Base-by-base conservation (phyloP, 2,888 invertebrate genomes). In the Tholera decimalis region DNA sequence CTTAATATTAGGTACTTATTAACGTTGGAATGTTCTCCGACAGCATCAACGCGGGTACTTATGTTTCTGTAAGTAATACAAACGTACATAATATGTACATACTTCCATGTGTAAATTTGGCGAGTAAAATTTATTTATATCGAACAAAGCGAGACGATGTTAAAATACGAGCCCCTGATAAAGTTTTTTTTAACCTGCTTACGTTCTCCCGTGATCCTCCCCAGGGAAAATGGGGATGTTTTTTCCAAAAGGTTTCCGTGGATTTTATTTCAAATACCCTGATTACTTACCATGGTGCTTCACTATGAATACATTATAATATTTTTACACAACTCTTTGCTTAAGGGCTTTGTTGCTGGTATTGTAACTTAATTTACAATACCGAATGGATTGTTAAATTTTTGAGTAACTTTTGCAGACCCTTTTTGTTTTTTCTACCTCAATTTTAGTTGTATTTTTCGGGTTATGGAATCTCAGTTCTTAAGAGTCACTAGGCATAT, bases 241-340 rank as follows among this genome's bases (percentile, higher is more conserved):
- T 85, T 79, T 83, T 33, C 64, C 66, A 73, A 85, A 86, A 87
- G 88, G 88, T 86, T 90, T 85, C 77, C 76, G 80, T 84, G 79
- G 85, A 87, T 89, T 88, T 88, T 91, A 88, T 90, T 87, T 85
- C 80, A 83, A 84, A 79, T 83, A 83, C 82, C 85, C 79, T 84
- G 84, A 82, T 84, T 83, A 82, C 84, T 87, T 83, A 83, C 82
- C 77, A 82, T 77, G 82, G 78, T 73, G 79, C 79, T 89, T 88
- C 84, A 77, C 88, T 86, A 75, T 80, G 89, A 90, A 92, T 91
- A 89, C 79, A 90, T 91, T 90, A 89, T 82, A 90, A 91, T 90
- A 89, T 81, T 86, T 87, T 74, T 69, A 55, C 72, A 73, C 68
- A 75, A 73, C 67, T 61, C 71, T 75, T 79, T 71, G 55, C 64